phyloP scores from a whole-genome alignment of 2,797 vertebrate species.

The Halcyon smyrnensis region DNA sequence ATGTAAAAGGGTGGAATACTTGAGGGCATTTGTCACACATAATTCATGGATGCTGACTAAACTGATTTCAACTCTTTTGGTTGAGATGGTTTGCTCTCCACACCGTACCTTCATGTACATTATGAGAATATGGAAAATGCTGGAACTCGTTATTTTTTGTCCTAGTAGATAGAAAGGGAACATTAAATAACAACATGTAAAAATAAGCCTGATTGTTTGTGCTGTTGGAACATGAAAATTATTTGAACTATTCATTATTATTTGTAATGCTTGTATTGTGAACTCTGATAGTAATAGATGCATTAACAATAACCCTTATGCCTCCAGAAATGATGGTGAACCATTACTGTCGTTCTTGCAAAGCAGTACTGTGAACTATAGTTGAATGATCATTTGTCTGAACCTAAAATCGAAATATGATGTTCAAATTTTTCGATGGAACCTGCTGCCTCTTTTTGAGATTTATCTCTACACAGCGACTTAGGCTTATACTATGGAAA shows the following conservation, averaged over 20 bases:
- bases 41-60: slow-evolving; percentile 47
- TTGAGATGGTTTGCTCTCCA: not conserved
- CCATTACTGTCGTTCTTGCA: not conserved
- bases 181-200: not conserved
- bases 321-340: not conserved
- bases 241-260: not conserved
- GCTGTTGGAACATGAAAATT: not conserved
- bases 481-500: not conserved
- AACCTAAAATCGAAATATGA: not conserved
- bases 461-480: not conserved
- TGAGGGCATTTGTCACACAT: slow-evolving; percentile 61
- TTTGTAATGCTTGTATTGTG: not conserved
- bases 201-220: not conserved
- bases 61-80: not conserved
- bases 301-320: not conserved
- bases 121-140: not conserved
- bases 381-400: not conserved
- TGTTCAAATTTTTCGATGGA: not conserved
- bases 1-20: slow-evolving; percentile 45
- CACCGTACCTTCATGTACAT: not conserved
- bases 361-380: not conserved
- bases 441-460: not conserved
- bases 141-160: not conserved
- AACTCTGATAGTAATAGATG: not conserved
- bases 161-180: not conserved